These are phyloP conservation scores for Acronicta leporina DNA, from an alignment of 2,888 invertebrate species.

Conservation along the genomic window DNA sequence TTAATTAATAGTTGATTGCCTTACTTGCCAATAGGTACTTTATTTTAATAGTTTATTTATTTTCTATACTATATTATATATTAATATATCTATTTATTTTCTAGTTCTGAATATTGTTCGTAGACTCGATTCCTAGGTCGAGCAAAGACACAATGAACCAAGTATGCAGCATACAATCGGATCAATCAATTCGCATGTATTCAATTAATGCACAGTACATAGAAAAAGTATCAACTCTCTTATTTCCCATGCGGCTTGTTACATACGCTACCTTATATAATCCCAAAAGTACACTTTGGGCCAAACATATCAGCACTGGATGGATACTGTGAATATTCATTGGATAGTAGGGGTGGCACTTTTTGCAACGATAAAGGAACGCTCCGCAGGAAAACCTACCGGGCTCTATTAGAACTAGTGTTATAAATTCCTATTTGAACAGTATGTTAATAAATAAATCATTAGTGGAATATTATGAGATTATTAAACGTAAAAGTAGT, in stretches of 20 bases:
- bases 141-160: background rate
- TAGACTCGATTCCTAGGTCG: background rate
- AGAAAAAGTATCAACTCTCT: conserved; percentile 48
- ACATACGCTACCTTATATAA: conserved; percentile 61
- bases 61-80: too few relatives aligned
- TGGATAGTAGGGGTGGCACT: conserved; percentile 52
- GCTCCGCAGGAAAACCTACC: conserved; percentile 6
- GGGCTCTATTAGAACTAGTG: background rate
- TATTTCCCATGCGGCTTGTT: conserved; percentile 65
- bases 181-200: conserved; percentile 53
- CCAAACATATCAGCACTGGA: conserved; percentile 74
- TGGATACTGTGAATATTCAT: conserved; percentile 72
- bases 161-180: background rate
- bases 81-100: too few relatives aligned
- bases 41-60: too few relatives aligned
- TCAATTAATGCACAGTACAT: conserved; percentile 47
- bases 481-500: too few relatives aligned
- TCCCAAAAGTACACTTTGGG: conserved; percentile 62
- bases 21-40: too few relatives aligned
- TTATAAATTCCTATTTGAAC: background rate
- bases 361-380: conserved; percentile 25
- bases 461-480: too few relatives aligned
- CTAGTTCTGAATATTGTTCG: too few relatives aligned
- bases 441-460: background rate
- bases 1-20: too few relatives aligned